Percentiles rank a stretch among this genome's conserved stretches.
Evolutionary conservation across 1,140 invertebrate genomes (phyloP).

Genomic region (Lepeophtheirus salmonis): DNA sequence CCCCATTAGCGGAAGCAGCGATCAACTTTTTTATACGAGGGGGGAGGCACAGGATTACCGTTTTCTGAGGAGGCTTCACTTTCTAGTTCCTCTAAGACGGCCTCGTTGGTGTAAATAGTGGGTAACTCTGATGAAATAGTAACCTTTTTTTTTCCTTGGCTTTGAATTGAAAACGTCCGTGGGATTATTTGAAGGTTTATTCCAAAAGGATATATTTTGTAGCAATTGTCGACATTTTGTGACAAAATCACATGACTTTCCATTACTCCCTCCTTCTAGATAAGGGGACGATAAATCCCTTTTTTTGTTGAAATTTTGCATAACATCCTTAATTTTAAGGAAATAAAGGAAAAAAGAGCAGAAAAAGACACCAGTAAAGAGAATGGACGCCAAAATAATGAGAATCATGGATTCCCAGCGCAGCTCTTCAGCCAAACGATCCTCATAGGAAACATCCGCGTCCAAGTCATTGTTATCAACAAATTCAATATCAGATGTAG

Average conservation of each 20-base stretch:
- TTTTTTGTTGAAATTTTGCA: conserved; percentile 19
- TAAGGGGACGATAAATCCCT: conserved; percentile 6
- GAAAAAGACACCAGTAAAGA: background rate
- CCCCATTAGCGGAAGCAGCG: background rate
- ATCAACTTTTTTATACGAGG: conserved; percentile 4
- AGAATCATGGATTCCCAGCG: conserved; percentile 15
- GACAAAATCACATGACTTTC: background rate
- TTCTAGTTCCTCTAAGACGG: background rate
- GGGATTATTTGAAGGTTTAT: no score
- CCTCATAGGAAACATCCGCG: conserved; percentile 17
- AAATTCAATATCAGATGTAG: conserved; percentile 11
- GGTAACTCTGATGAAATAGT: background rate
- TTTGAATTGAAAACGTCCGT: background rate
- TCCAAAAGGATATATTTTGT: background rate
- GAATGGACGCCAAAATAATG: conserved; percentile 16
- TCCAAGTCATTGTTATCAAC: conserved; percentile 18
- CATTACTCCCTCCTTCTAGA: background rate
- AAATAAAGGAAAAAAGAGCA: conserved; percentile 21
- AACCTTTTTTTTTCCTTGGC: background rate
- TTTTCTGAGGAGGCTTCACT: background rate
- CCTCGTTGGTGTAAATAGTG: background rate
- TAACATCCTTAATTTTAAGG: conserved; percentile 20
- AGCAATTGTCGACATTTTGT: background rate
- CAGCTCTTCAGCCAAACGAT: background rate
- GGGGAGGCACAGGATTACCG: conserved; percentile 17